Evolutionary conservation across 2,888 invertebrate genomes (phyloP).

Genomic region (Xestia c-nigrum): DNA sequence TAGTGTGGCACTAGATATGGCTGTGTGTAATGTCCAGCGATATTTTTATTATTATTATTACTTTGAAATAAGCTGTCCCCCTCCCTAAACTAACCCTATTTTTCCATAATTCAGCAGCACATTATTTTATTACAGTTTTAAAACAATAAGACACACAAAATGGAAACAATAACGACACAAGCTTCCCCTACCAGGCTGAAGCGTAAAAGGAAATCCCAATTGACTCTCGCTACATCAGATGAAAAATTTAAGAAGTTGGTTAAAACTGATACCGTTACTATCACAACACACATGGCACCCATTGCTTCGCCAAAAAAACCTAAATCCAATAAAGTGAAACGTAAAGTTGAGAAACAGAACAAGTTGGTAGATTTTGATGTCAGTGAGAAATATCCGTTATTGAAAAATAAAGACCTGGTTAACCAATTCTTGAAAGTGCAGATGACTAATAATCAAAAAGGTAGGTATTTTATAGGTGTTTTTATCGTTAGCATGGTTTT

Average conservation of each 20-base stretch:
- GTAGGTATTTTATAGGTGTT: conserved; percentile 81
- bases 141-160: conserved; percentile 46
- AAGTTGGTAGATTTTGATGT: background rate
- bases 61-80: background rate
- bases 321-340: conserved; percentile 8
- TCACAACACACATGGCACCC: background rate
- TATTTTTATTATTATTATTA: too few species aligned
- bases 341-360: conserved; percentile 21
- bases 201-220: conserved; percentile 66
- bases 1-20: too few species aligned
- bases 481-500: background rate
- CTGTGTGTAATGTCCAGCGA: too few species aligned
- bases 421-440: conserved; percentile 76
- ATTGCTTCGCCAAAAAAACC: background rate
- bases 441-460: conserved; percentile 86
- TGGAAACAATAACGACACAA: conserved; percentile 62
- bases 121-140: background rate
- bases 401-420: conserved; percentile 78
- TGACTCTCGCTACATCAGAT: conserved; percentile 52
- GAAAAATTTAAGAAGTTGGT: conserved; percentile 62
- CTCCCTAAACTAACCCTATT: background rate
- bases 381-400: conserved; percentile 75
- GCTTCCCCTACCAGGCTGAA: conserved; percentile 43
- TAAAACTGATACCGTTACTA: background rate
- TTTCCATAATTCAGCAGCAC: background rate